A percentile compares a stretch with the other conserved stretches of the same genome.
These are phyloP conservation scores for Leucoraja erinaceus DNA, from an alignment of 2,113 vertebrate genomes.

Conservation along the genomic window DNA sequence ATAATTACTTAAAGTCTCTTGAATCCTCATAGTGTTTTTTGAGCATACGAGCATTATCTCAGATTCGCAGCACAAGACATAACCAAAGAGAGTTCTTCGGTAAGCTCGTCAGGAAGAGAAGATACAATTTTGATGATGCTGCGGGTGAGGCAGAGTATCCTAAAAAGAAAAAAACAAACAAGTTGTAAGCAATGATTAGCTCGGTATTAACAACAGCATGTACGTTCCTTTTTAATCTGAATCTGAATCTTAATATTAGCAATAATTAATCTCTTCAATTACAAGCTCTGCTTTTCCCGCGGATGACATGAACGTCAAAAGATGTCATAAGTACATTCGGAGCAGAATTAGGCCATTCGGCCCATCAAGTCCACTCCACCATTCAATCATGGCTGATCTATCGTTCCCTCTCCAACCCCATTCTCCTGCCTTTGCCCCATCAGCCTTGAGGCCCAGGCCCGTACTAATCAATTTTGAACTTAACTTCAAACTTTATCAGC, in stretches of 20 bases:
- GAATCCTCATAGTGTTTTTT: not conserved
- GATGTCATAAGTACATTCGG: too few relatives aligned
- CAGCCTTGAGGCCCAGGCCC: too few relatives aligned
- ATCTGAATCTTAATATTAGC: too few relatives aligned
- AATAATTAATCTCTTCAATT: not conserved
- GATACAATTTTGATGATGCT: constrained; percentile 52
- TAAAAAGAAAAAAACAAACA: constrained; percentile 41
- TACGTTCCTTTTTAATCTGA: not conserved
- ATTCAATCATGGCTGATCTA: too few relatives aligned
- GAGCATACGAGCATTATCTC: constrained; percentile 21
- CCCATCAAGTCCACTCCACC: too few relatives aligned
- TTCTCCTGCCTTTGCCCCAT: too few relatives aligned
- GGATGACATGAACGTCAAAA: not conserved
- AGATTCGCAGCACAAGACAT: constrained; percentile 56
- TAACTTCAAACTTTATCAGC: too few relatives aligned
- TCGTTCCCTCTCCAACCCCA: too few relatives aligned
- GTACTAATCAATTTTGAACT: too few relatives aligned
- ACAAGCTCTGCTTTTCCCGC: not conserved
- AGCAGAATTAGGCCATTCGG: too few relatives aligned
- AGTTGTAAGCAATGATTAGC: not conserved
- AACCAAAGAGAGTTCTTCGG: constrained; percentile 54
- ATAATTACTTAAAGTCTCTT: not conserved
- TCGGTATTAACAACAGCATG: not conserved
- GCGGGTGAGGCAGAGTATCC: constrained; percentile 58
- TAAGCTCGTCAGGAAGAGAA: constrained; percentile 57